These are phyloP conservation scores for Perccottus glenii DNA, from an alignment of 2,113 vertebrate species.

Conservation along the genomic window DNA sequence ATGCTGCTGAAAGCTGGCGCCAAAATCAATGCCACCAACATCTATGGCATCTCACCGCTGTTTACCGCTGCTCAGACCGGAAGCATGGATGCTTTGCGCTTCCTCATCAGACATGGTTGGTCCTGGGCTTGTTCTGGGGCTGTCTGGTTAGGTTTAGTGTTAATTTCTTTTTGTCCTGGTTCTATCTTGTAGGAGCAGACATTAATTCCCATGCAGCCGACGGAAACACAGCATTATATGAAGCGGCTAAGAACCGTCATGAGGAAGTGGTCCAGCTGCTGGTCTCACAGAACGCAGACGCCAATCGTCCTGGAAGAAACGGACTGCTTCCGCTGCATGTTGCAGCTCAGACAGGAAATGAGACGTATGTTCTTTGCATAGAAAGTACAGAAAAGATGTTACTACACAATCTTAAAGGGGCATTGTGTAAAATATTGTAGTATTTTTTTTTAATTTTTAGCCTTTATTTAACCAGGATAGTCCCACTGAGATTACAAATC, in stretches of 20 bases:
- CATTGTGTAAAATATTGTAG: no score
- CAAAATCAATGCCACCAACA: conserved; percentile 83
- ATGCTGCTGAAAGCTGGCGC: conserved; percentile 87
- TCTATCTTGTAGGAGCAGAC: conserved; percentile 81
- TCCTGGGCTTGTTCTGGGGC: no score
- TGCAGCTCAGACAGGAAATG: conserved; percentile 86
- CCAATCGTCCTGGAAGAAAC: conserved; percentile 87
- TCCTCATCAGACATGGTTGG: conserved; percentile 82
- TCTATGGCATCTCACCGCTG: conserved; percentile 87
- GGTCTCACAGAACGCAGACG: conserved; percentile 86
- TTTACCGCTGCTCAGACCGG: conserved; percentile 92
- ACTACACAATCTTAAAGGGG: no score
- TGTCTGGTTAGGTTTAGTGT: no score
- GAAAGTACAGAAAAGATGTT: no score
- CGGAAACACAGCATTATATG: conserved; percentile 87
- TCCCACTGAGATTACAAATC: no score
- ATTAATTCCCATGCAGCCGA: conserved; percentile 90
- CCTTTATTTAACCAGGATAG: no score
- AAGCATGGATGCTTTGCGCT: conserved; percentile 82
- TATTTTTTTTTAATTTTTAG: no score
- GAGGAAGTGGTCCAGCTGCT: conserved; percentile 83
- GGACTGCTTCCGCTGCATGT: conserved; percentile 90
- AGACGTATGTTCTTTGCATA: conserved; percentile 67
- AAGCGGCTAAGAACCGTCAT: conserved; percentile 91
- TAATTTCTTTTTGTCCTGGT: background rate